Conservation (phyloP, 2,888 invertebrate species). For the Myathropa florea region DNA sequence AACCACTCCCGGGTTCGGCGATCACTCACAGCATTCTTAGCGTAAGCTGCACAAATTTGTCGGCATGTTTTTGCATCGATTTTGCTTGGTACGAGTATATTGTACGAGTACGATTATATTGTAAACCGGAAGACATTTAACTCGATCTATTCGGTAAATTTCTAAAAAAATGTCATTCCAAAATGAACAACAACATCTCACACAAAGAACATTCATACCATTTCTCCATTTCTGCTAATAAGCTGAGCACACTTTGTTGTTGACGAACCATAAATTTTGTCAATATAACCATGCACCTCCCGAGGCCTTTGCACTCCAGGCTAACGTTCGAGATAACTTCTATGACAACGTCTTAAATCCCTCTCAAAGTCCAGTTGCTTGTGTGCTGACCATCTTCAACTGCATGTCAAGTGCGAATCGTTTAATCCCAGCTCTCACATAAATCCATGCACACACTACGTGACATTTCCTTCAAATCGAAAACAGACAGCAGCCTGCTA, state of each 20-base stretch:
- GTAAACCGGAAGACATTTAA: too few relatives aligned
- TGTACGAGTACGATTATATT: too few relatives aligned
- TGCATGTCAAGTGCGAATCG: neutral
- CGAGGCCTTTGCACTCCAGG: neutral
- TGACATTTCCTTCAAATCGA: neutral
- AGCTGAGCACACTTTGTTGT: neutral
- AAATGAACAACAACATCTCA: neutral
- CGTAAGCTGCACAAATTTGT: too few relatives aligned
- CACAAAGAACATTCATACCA: neutral
- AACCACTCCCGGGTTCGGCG: too few relatives aligned
- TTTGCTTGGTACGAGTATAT: too few relatives aligned
- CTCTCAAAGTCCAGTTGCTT: neutral
- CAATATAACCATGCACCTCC: neutral
- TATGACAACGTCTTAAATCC: neutral
- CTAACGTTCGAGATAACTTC: neutral
- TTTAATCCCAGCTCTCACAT: neutral
- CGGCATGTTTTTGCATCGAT: too few relatives aligned
- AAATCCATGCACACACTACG: neutral
- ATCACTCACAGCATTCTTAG: too few relatives aligned
- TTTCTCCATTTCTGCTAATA: neutral
- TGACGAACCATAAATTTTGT: neutral
- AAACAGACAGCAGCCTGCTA: neutral
- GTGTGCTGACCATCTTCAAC: neutral
- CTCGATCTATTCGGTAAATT: too few relatives aligned
- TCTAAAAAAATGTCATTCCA: too few relatives aligned